Evolutionary conservation across 30 jellyfish, hydroid and myxozoan species (phyloP).

Genomic region (Aurelia aurita): DNA sequence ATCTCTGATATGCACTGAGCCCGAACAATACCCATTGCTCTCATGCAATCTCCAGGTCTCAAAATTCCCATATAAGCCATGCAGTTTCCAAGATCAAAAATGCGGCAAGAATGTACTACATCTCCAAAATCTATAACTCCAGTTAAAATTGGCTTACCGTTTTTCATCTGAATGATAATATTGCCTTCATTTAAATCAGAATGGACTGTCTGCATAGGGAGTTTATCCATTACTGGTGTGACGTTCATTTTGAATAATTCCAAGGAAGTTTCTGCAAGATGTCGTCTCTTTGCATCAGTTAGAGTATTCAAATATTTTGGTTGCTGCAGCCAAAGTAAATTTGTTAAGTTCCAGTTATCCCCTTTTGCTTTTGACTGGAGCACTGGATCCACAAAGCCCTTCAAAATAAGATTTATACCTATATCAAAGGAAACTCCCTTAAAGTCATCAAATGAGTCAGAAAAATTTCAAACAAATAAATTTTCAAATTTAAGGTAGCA

Average conservation of each 20-base stretch:
- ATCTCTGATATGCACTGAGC: constrained; percentile 18
- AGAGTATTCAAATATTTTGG: constrained; percentile 49
- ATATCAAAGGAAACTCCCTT: no score
- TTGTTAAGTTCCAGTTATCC: constrained; percentile 51
- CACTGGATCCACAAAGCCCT: constrained; percentile 47
- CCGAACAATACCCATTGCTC: constrained; percentile 19
- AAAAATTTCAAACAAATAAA: not conserved
- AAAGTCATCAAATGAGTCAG: no score
- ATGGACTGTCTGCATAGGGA: constrained; percentile 49
- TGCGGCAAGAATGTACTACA: constrained; percentile 20
- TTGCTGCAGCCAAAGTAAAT: constrained; percentile 13
- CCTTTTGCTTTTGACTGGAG: constrained; percentile 14
- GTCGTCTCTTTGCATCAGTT: not conserved
- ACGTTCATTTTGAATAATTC: constrained; percentile 21
- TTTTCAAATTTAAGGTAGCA: not conserved
- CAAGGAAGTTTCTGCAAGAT: constrained; percentile 4
- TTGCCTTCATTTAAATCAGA: constrained; percentile 37
- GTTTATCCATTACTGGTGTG: constrained; percentile 26
- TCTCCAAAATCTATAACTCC: constrained; percentile 70
- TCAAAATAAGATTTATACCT: not conserved
- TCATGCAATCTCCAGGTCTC: not conserved
- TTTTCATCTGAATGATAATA: not conserved
- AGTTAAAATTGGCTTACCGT: not conserved
- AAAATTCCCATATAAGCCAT: constrained; percentile 40
- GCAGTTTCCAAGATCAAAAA: constrained; percentile 49